These are phyloP conservation scores for Ranitomeya imitator DNA, from an alignment of 2,113 vertebrate genomes.

Conservation along the genomic window DNA sequence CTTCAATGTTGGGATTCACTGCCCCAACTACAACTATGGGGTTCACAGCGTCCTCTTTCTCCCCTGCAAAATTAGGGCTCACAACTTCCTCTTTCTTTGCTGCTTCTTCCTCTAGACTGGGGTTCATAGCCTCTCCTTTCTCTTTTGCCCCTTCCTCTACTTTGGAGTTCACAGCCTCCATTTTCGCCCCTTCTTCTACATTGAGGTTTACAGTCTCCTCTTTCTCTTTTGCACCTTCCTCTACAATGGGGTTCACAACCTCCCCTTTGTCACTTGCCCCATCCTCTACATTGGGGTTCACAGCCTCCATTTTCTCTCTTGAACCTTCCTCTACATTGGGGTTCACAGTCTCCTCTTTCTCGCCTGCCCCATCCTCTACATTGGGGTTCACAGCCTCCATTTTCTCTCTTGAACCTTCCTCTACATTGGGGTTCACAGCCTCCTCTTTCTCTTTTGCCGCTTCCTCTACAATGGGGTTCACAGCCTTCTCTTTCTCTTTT, in stretches of 20 bases:
- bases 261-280: neutral
- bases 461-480: neutral
- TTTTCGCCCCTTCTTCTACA: neutral
- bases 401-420: neutral
- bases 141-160: neutral
- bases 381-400: conserved; percentile 29
- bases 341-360: neutral
- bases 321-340: neutral
- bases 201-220: neutral
- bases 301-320: neutral
- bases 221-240: neutral
- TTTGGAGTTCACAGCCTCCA: neutral
- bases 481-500: conserved; percentile 27
- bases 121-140: neutral
- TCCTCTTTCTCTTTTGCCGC: neutral
- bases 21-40: neutral
- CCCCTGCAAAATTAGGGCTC: neutral
- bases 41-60: conserved; percentile 20
- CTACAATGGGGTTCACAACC: neutral
- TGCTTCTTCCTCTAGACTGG: neutral
- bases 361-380: neutral
- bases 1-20: neutral
- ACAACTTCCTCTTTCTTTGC: neutral
- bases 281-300: neutral
- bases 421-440: neutral